Percentiles rank a stretch among this genome's conserved stretches.
Evolutionary conservation across 2,888 invertebrate species (phyloP).

Genomic region (Sarcophaga carnaria): DNA sequence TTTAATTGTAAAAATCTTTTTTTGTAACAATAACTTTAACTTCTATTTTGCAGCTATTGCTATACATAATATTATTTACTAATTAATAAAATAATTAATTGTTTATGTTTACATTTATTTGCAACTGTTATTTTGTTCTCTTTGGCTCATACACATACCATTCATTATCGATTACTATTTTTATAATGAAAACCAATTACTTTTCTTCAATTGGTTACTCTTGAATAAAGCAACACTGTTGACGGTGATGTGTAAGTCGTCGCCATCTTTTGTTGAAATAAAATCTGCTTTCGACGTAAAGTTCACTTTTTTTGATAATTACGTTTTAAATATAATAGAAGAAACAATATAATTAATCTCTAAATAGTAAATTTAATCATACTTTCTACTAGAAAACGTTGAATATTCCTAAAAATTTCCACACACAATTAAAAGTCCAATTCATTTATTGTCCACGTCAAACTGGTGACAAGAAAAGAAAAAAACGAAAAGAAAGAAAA

Average conservation of each 20-base stretch:
- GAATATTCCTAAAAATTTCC: slow-evolving; percentile 29
- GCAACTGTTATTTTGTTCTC: slow-evolving; percentile 23
- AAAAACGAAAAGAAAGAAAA: slow-evolving; percentile 22
- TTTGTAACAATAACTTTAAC: too few species aligned
- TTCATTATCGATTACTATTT: slow-evolving; percentile 38
- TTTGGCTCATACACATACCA: not conserved
- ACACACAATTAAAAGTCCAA: slow-evolving; percentile 36
- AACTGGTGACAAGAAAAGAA: slow-evolving; percentile 57
- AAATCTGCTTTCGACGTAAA: slow-evolving; percentile 63
- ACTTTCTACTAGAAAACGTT: slow-evolving; percentile 44
- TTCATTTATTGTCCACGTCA: slow-evolving; percentile 67
- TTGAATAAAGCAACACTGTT: slow-evolving; percentile 35
- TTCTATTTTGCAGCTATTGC: too few species aligned
- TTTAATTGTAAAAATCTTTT: too few species aligned
- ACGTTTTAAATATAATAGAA: slow-evolving; percentile 63
- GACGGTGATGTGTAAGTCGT: slow-evolving; percentile 69
- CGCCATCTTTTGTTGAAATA: slow-evolving; percentile 68
- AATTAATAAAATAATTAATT: too few species aligned
- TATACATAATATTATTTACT: too few species aligned
- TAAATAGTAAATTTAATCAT: slow-evolving; percentile 50
- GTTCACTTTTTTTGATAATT: slow-evolving; percentile 63
- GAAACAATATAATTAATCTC: slow-evolving; percentile 31
- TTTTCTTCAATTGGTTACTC: slow-evolving; percentile 18
- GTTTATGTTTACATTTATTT: not conserved
- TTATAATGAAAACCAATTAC: slow-evolving; percentile 26